Percentiles rank a stretch among this genome's conserved stretches.
Conservation (phyloP, 2,888 invertebrate species). For the Gari tellinella region DNA sequence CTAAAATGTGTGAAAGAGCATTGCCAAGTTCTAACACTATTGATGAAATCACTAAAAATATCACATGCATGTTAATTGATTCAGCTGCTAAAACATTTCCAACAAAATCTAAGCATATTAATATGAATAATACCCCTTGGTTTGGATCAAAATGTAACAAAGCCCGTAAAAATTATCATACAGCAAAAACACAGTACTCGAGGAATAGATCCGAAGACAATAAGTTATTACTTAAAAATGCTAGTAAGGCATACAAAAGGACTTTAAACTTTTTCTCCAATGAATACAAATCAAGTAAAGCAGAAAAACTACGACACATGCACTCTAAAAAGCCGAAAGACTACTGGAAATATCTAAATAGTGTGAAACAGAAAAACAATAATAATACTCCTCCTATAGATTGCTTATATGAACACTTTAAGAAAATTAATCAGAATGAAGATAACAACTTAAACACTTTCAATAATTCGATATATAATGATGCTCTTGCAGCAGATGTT, state of each 20-base stretch:
- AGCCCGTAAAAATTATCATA: constrained; percentile 8
- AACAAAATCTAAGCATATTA: background rate
- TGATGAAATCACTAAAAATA: background rate
- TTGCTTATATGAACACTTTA: constrained; percentile 18
- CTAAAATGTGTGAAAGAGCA: background rate
- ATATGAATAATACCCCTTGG: constrained; percentile 1
- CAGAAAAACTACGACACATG: constrained; percentile 14
- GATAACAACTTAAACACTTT: background rate
- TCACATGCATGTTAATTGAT: background rate
- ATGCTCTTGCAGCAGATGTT: background rate
- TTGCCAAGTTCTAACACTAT: background rate
- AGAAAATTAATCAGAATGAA: background rate
- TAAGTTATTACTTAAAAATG: background rate
- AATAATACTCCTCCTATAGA: constrained; percentile 2
- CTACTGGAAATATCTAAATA: constrained; percentile 23
- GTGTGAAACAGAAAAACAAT: constrained; percentile 11
- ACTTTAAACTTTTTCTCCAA: constrained; percentile 17
- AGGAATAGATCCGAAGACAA: background rate
- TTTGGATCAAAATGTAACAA: constrained; percentile 15
- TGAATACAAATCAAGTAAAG: background rate
- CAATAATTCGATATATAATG: no score
- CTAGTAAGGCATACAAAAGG: constrained; percentile 21
- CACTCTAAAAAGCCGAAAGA: constrained; percentile 17
- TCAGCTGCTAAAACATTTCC: background rate
- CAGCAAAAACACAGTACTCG: constrained; percentile 5